Evolutionary conservation across 2,888 invertebrate species (phyloP), one percentile per base, ranked within the genome.

Genomic region (Drosophila anomalata): DNA sequence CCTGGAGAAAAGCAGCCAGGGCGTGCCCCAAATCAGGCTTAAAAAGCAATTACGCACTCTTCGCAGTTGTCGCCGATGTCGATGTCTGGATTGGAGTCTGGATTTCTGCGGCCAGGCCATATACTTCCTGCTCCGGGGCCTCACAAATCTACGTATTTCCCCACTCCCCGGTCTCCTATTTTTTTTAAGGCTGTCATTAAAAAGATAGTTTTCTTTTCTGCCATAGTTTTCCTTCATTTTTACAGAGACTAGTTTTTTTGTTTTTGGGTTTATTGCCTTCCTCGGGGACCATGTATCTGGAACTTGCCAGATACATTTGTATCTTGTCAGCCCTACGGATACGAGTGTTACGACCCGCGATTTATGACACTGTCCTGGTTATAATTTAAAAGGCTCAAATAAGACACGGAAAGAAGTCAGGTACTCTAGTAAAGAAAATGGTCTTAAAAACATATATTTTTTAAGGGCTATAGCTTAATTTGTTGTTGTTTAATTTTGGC

Each of bases 21-120:
- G 81, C 76, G 78, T 78, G 78, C 47, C 84, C 62, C 51, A 63
- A 78, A 71, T 74, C 75, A 69, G 82, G 79, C 85, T 82, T 73
- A 63, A 72, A 80, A 86, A 79, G 78, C 84, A 81, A 81, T 81
- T 81, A 81, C 80, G 87, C 84, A 81, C 84, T 79, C 75, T 72
- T 72, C 63, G 55, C 50, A 72, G 70, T 70, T 70, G 70, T 70
- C 63, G 55, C 63, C 70, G 63, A 52, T 70, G 72, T 69, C 72
- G 62, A 54, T 66, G 65, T 65, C 24, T 56, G 56, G 14, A 51
- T 12, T 42, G 39, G 47, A 22, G 61, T 60, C 61, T 63, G 65
- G 52, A 46, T 42, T 50, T 58, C 59, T 52, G 51, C 63, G 26
- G 46, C 29, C 74, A 61, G 26, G 46, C 29, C 74, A 61, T 44